Percentiles rank a stretch among this genome's conserved stretches.
phyloP scores from a whole-genome alignment of 1,140 invertebrate species.

The Camponotus floridanus region DNA sequence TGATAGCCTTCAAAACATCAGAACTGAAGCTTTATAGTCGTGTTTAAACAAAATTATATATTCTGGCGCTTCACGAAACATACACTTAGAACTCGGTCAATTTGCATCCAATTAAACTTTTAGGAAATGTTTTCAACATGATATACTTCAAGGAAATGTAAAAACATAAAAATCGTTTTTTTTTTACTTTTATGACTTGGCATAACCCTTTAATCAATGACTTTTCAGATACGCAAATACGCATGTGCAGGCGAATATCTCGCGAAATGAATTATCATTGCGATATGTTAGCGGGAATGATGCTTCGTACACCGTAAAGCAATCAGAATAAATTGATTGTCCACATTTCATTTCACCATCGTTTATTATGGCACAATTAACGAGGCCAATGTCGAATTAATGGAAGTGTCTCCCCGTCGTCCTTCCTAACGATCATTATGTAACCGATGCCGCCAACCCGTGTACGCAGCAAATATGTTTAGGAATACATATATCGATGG shows the following conservation, averaged over 20 bases:
- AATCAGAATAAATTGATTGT: constrained; percentile 59
- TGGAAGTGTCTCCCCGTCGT: constrained; percentile 4
- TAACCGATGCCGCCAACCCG: constrained; percentile 26
- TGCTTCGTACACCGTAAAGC: constrained; percentile 53
- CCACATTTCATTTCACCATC: constrained; percentile 64
- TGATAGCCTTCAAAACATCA: too few species aligned
- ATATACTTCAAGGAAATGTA: too few species aligned
- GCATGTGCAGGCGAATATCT: background rate
- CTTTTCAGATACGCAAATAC: background rate
- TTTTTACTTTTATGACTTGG: too few species aligned
- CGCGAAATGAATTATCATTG: constrained; percentile 21
- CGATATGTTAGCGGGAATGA: constrained; percentile 46
- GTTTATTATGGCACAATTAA: constrained; percentile 63
- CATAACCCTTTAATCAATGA: constrained; percentile 2
- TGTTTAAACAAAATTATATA: too few species aligned
- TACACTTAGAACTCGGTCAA: too few species aligned
- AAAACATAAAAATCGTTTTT: too few species aligned
- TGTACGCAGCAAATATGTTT: constrained; percentile 49
- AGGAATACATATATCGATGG: constrained; percentile 23
- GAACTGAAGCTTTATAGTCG: too few species aligned
- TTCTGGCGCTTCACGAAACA: too few species aligned
- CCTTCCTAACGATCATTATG: constrained; percentile 36
- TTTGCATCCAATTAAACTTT: too few species aligned
- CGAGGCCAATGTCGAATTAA: constrained; percentile 64
- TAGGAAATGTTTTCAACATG: too few species aligned